phyloP scores from a whole-genome alignment of 2,113 vertebrate genomes.

The Oryzias melastigma region DNA sequence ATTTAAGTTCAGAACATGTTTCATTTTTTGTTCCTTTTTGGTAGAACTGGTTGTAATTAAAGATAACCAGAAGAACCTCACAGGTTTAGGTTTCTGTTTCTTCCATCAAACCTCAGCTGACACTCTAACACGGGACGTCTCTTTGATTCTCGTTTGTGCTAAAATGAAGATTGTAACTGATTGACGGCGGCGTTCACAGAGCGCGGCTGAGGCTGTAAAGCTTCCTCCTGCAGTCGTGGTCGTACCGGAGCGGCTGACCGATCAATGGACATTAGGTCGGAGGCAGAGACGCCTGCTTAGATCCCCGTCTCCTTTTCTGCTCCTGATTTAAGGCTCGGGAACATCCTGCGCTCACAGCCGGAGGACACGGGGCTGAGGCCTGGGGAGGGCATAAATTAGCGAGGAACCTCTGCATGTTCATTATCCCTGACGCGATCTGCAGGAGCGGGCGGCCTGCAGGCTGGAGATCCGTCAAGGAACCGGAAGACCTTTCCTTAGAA shows the following conservation, averaged over 20 bases:
- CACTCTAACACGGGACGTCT: too few relatives aligned
- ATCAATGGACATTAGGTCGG: constrained; percentile 6
- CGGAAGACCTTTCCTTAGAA: background rate
- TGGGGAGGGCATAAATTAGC: constrained; percentile 28
- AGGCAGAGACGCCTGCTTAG: background rate
- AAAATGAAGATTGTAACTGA: background rate
- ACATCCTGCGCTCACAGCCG: constrained; percentile 6
- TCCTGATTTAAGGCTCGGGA: constrained; percentile 16
- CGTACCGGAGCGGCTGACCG: constrained; percentile 1
- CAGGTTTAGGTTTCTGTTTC: too few relatives aligned
- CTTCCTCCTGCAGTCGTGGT: background rate
- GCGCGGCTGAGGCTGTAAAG: background rate
- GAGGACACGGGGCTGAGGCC: constrained; percentile 12
- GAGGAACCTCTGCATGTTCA: constrained; percentile 14
- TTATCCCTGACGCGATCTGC: constrained; percentile 11
- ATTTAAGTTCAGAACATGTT: too few relatives aligned
- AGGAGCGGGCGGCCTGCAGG: background rate
- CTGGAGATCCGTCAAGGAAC: background rate
- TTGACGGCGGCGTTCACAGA: background rate
- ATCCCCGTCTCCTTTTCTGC: constrained; percentile 9
- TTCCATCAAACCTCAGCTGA: too few relatives aligned
- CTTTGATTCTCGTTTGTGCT: too few relatives aligned
- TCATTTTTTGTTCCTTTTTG: too few relatives aligned
- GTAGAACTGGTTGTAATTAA: too few relatives aligned
- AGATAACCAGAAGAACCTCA: too few relatives aligned